Percentiles rank a stretch among this genome's conserved stretches.
Evolutionary conservation across 2,113 vertebrate species (phyloP).

Genomic region (Gyps fulvus): DNA sequence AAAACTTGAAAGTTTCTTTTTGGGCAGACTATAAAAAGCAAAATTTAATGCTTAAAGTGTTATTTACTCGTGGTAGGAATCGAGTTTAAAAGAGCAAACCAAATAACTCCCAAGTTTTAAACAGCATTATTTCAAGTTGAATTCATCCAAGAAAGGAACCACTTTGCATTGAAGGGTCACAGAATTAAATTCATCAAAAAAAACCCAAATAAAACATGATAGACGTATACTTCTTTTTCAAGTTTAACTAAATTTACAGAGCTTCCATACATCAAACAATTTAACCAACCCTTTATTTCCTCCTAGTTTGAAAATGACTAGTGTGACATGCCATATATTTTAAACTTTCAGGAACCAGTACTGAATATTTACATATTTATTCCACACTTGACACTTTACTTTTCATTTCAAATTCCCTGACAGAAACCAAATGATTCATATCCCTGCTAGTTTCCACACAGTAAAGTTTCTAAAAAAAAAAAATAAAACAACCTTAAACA

Average conservation of each 20-base stretch:
- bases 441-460: background rate
- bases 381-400: background rate
- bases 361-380: slow-evolving; percentile 31
- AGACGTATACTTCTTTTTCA: background rate
- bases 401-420: slow-evolving; percentile 3
- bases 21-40: background rate
- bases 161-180: background rate
- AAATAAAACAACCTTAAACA: background rate
- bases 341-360: background rate
- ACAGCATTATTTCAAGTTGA: background rate
- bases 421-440: background rate
- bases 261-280: background rate
- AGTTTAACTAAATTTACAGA: background rate
- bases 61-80: background rate
- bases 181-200: background rate
- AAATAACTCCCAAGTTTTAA: background rate
- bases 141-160: background rate
- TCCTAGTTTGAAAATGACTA: background rate
- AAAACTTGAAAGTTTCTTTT: background rate
- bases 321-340: background rate
- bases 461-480: background rate
- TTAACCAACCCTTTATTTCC: slow-evolving; percentile 16
- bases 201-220: background rate
- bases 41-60: background rate
- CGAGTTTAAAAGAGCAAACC: background rate